phyloP scores from a whole-genome alignment of 92 coral and sea anemone genomes.

The Desmophyllum pertusum region DNA sequence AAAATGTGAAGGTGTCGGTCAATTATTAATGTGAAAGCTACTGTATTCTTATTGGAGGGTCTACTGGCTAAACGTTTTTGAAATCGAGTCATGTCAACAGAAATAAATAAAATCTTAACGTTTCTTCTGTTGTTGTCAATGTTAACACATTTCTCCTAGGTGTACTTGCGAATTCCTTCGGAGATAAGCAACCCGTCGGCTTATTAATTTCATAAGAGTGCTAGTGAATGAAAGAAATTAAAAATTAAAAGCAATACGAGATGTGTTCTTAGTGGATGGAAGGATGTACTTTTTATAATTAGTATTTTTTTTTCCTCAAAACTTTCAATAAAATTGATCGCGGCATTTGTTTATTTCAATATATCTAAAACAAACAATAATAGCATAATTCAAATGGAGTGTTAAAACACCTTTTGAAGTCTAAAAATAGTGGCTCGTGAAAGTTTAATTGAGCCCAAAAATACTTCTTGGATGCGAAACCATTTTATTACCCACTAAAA shows the following conservation, averaged over 20 bases:
- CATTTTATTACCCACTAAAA: not conserved
- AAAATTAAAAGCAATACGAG: not conserved
- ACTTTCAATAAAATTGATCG: conserved; percentile 1
- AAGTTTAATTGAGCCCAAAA: too few relatives aligned
- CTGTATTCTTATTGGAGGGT: not conserved
- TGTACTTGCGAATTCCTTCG: not conserved
- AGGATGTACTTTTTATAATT: not conserved
- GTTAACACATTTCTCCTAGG: not conserved
- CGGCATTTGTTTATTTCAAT: not conserved
- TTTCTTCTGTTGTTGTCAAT: not conserved
- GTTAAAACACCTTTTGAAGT: not conserved
- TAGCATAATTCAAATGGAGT: not conserved
- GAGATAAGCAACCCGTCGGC: not conserved
- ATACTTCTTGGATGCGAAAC: too few relatives aligned
- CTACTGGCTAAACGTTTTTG: not conserved
- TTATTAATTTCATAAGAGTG: not conserved
- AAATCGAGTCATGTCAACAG: not conserved
- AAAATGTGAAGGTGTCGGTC: not conserved
- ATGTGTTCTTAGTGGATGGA: not conserved
- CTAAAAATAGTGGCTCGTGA: too few relatives aligned
- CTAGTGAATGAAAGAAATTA: not conserved
- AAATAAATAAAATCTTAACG: not conserved
- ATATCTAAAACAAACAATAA: not conserved
- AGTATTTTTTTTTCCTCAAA: not conserved
- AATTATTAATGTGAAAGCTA: not conserved